These are phyloP conservation scores for Microtus montanus DNA, from an alignment of 2,113 vertebrate species.

Conservation along the genomic window DNA sequence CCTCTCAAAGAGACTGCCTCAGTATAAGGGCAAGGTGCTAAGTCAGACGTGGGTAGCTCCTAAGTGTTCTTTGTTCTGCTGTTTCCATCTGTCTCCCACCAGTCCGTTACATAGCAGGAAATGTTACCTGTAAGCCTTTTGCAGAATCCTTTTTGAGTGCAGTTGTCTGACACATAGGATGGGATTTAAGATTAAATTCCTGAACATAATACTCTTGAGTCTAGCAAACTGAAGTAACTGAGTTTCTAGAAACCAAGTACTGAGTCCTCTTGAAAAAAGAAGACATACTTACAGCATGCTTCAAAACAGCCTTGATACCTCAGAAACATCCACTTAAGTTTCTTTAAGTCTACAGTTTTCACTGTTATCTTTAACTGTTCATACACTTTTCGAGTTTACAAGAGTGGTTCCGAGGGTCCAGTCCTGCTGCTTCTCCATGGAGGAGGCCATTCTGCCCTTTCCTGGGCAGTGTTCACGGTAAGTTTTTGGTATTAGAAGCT, in stretches of 20 bases:
- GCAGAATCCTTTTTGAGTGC: background rate
- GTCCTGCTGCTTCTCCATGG: conserved; percentile 95
- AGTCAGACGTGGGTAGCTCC: background rate
- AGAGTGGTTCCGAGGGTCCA: conserved; percentile 94
- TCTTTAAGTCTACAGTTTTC: conserved; percentile 34
- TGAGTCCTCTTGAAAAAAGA: conserved; percentile 25
- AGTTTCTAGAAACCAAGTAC: background rate
- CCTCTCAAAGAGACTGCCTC: conserved; percentile 83
- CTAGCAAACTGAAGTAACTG: conserved; percentile 8
- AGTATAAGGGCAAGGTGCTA: background rate
- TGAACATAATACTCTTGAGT: conserved; percentile 32
- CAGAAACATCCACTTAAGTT: conserved; percentile 43
- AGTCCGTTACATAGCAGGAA: background rate
- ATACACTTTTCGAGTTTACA: conserved; percentile 98
- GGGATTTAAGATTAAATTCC: conserved; percentile 61
- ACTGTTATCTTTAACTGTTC: conserved; percentile 89
- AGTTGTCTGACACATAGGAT: conserved; percentile 24
- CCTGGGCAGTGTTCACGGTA: conserved; percentile 98
- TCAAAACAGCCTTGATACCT: conserved; percentile 42
- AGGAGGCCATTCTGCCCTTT: conserved; percentile 98
- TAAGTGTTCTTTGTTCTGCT: conserved; percentile 35
- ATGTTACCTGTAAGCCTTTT: background rate
- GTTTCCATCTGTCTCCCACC: background rate
- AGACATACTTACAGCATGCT: background rate
- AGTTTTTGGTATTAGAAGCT: conserved; percentile 77